Base-by-base conservation (phyloP, 2,113 vertebrate species). In the Nannospalax galili region DNA sequence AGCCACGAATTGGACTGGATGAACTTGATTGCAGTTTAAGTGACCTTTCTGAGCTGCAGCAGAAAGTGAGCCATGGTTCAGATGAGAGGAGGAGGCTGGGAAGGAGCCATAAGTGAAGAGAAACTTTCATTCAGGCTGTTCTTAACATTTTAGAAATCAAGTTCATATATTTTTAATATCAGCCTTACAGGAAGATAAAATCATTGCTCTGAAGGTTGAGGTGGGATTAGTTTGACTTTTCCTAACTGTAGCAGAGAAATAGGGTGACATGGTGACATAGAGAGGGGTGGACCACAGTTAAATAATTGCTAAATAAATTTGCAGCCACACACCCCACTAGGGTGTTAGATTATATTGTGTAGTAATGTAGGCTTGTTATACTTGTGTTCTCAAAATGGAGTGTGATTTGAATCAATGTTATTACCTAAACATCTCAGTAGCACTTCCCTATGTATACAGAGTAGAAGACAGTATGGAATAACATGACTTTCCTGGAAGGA, bases 11-110 rank as follows among this genome's bases (percentile, higher is more conserved):
- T 48, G 37, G 64, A 19, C 48, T 81, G 64, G 58, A 91, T 96
- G 56, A 93, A 90, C 35, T 92, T 65, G 24, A 81, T 74, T 94
- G 73, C 35, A 90, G 90, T 88, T 84, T 73, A 93, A 96, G 91
- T 84, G 87, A 78, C 15, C n/a, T 79, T 92, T 93, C 42, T 52
- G 48, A 81, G 28, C 94, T 96, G 62, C 26, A 95, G 73, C 56
- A 90, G 84, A 93, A 69, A 56, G 32, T 56, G 52, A 82, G 56
- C 84, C 90, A 60, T 22, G 56, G 35, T 90, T 88, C 74, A 90
- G 37, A 65, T 2, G 60, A 81, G 64, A 93, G 60, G 73, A 93
- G 64, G 26, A 94, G 60, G n/a, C 69, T 64, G 12, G 7, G 28
- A 85, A 20, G 2, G 2, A 89, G 65, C 24, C 28, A 72, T n/a